phyloP scores from a whole-genome alignment of 2,888 invertebrate species.

The Nesidiocoris tenuis region DNA sequence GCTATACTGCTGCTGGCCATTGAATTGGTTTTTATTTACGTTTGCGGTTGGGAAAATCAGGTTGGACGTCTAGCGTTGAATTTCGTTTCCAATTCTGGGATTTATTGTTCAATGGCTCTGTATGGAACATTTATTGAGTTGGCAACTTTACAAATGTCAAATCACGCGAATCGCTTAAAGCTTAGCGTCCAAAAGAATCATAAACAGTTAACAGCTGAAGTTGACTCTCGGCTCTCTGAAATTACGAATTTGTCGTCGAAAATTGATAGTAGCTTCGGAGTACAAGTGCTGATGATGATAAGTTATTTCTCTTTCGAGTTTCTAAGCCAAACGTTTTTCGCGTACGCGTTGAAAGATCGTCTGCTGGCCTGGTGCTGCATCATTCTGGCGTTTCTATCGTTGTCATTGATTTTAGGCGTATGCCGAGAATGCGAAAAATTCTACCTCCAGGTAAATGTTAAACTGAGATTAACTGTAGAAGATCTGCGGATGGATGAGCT shows the following conservation, averaged over 20 bases:
- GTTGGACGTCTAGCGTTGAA: not conserved
- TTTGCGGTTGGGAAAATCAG: not conserved
- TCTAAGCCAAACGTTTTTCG: not conserved
- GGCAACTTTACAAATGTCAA: not conserved
- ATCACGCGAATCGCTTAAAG: not conserved
- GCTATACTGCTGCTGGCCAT: not conserved
- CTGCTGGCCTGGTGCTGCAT: not conserved
- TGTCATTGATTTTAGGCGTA: constrained; percentile 4
- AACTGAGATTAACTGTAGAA: too few relatives aligned
- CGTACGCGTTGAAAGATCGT: not conserved
- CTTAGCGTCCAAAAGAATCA: not conserved
- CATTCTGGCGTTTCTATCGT: not conserved
- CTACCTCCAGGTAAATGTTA: constrained; percentile 10
- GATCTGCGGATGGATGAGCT: too few relatives aligned
- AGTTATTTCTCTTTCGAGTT: constrained; percentile 12
- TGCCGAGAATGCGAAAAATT: constrained; percentile 11
- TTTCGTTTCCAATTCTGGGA: not conserved
- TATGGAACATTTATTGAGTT: constrained; percentile 17
- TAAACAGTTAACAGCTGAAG: not conserved
- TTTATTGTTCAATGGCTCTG: constrained; percentile 9
- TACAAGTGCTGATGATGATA: constrained; percentile 1
- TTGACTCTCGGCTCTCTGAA: not conserved
- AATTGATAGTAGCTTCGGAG: not conserved
- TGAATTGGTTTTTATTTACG: not conserved
- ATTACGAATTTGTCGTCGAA: constrained; percentile 2